Evolutionary conservation across 2,888 invertebrate species (phyloP).

Genomic region (Spicauda simplicius): DNA sequence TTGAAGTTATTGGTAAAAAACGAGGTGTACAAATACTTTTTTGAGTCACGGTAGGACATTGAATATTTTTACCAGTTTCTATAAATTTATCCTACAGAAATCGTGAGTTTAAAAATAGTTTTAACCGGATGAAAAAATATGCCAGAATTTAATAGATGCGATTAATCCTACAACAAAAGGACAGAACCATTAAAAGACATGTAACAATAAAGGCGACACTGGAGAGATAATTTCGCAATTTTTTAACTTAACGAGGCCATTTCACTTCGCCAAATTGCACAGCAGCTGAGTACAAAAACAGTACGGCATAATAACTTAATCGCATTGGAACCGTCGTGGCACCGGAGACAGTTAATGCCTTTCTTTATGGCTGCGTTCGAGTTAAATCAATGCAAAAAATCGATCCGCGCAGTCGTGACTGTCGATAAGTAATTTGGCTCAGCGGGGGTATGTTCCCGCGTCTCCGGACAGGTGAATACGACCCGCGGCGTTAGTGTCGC

Average conservation of each 20-base stretch:
- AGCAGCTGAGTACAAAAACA: neutral
- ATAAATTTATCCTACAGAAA: no score
- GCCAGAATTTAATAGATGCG: no score
- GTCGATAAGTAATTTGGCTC: conserved; percentile 57
- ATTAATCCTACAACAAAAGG: no score
- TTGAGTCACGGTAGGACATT: no score
- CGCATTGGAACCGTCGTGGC: neutral
- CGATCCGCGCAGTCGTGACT: conserved; percentile 27
- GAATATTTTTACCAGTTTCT: no score
- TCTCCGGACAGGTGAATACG: conserved; percentile 65
- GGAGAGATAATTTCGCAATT: neutral
- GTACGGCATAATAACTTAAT: conserved; percentile 7
- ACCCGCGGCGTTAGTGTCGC: conserved; percentile 53
- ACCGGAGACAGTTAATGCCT: neutral
- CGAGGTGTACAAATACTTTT: no score
- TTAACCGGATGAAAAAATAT: no score
- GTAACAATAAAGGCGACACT: neutral
- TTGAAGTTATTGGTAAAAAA: no score
- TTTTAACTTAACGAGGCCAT: conserved; percentile 6
- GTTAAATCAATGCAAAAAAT: conserved; percentile 34
- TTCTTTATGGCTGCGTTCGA: conserved; percentile 16
- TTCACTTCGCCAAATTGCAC: conserved; percentile 3
- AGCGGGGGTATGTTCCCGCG: conserved; percentile 44
- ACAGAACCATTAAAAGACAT: neutral
- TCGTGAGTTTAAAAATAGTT: no score